phyloP scores from a whole-genome alignment of 2,113 vertebrate genomes.

The Colossoma macropomum region DNA sequence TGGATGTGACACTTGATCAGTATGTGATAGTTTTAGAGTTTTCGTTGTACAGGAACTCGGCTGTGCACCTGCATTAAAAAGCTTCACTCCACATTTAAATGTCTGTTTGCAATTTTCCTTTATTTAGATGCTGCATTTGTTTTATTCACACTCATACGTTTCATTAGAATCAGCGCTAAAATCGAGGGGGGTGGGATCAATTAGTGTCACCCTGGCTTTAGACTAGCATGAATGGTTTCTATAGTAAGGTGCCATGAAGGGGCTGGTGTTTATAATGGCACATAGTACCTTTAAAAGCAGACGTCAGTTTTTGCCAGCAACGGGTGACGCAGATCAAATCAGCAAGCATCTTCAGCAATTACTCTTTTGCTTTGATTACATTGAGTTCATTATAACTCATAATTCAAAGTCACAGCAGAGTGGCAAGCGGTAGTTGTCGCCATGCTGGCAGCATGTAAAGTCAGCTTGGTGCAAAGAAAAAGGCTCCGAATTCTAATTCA shows the following conservation, averaged over 20 bases:
- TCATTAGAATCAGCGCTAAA: too few species aligned
- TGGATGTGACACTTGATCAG: too few species aligned
- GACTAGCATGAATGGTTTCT: neutral
- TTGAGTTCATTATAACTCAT: constrained; percentile 28
- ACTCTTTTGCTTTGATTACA: constrained; percentile 35
- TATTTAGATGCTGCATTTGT: too few species aligned
- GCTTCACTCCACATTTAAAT: too few species aligned
- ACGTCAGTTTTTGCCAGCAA: constrained; percentile 5
- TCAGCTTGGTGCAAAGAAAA: neutral
- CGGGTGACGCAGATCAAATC: constrained; percentile 18
- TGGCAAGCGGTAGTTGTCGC: neutral
- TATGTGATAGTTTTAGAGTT: too few species aligned
- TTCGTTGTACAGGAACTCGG: too few species aligned
- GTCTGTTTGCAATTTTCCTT: too few species aligned
- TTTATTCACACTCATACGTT: too few species aligned
- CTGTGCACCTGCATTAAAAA: too few species aligned
- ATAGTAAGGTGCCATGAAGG: neutral
- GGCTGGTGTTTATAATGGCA: neutral
- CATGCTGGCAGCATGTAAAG: constrained; percentile 31
- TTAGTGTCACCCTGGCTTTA: too few species aligned
- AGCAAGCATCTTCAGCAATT: constrained; percentile 29
- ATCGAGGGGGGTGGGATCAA: too few species aligned
- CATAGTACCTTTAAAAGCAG: neutral
- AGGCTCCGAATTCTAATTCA: constrained; percentile 30
- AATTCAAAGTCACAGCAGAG: constrained; percentile 15